Base-by-base conservation (phyloP, 2,888 invertebrate species). In the Mythimna vitellina region DNA sequence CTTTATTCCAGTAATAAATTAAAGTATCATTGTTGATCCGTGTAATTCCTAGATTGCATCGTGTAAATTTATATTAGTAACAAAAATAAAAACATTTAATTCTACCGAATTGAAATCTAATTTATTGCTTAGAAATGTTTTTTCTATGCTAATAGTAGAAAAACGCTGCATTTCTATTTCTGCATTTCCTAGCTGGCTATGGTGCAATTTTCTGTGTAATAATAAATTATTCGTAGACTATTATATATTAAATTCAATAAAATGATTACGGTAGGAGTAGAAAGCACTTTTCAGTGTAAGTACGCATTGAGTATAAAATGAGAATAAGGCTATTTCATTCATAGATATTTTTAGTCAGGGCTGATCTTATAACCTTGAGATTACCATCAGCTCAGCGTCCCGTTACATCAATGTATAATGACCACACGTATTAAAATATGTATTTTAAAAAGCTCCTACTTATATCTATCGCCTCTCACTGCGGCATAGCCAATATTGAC, bases 1-100 rank as follows among this genome's bases (percentile, higher is more conserved):
- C 57, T 86, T 86, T 83, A 81, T 81, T 86, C 72, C 6, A 73
- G 81, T 58, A 84, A 86, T 85, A 84, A 84, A 85, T 65, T 20
- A 79, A 84, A 83, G 12, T 83, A 84, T 86, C 81, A 83, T 73
- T 73, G 51, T 72, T 63, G 20, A 49, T 25, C 20, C 46, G 60
- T 63, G 1, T 61, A 9, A 38, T 29, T 54, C 29, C 42, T 67
- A 64, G 12, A 57, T 51, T 29, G 38, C 57, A 70, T 51, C 61
- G 3, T 60, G 58, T 70, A 35, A 60, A 66, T 67, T 46, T 51
- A 7, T 32, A 35, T 29, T 32, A n/a, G 22, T 58, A 61, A 42
- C 22, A 62, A 35, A 22, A n/a, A 65, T n/a, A 72, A 72, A 67
- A 51, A 60, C 29, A 63, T 65, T 51, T 35, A 53, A 53, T 69